phyloP scores from a whole-genome alignment of 2,113 vertebrate species.

The Sylvia atricapilla region DNA sequence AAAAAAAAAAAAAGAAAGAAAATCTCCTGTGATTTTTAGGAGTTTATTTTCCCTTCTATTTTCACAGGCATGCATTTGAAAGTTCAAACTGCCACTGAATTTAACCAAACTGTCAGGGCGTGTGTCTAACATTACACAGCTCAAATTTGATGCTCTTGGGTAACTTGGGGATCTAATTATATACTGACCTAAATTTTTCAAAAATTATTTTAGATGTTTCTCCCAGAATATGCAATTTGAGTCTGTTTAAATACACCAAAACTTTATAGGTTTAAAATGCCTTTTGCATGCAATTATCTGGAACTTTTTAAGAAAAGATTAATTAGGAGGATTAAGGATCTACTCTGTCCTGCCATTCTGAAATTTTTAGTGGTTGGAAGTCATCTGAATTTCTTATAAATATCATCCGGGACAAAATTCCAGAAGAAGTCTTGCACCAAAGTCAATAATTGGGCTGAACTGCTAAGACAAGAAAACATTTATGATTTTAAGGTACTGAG shows the following conservation, averaged over 20 bases:
- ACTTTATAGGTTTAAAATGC: not conserved
- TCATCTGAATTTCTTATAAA: not conserved
- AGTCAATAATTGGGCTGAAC: not conserved
- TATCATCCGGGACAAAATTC: not conserved
- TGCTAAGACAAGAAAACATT: not conserved
- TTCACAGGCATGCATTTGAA: not conserved
- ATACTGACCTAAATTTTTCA: constrained; percentile 20
- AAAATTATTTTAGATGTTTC: not conserved
- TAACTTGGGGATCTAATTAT: constrained; percentile 24
- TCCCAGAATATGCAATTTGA: not conserved
- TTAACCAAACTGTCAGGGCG: not conserved
- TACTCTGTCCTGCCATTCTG: not conserved
- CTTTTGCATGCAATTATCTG: not conserved
- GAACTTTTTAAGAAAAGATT: not conserved
- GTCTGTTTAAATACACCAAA: not conserved
- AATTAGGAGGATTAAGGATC: not conserved
- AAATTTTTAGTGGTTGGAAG: not conserved
- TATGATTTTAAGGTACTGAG: not conserved
- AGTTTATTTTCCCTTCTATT: not conserved
- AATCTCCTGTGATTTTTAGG: not conserved
- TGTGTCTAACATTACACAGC: not conserved
- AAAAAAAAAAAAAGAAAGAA: not conserved
- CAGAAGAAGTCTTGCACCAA: not conserved
- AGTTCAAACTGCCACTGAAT: not conserved
- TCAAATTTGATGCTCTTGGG: not conserved